These are phyloP conservation scores for Ectropis crepuscularia DNA, from an alignment of 2,888 invertebrate species.

Conservation along the genomic window DNA sequence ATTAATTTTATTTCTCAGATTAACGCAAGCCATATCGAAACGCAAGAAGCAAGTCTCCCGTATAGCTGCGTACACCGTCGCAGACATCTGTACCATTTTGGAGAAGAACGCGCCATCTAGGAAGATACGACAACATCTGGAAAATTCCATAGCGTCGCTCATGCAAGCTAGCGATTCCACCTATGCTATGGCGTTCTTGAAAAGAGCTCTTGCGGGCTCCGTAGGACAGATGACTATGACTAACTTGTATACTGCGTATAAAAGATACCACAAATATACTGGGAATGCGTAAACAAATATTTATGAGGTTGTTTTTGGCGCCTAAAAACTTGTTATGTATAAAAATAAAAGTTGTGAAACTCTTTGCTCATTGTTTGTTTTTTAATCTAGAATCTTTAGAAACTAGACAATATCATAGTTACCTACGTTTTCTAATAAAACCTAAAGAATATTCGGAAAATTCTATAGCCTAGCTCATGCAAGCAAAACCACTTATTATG, in stretches of 20 bases:
- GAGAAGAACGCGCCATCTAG: constrained; percentile 65
- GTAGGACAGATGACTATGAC: constrained; percentile 72
- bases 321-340: too few species aligned
- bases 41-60: constrained; percentile 73
- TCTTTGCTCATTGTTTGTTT: too few species aligned
- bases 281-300: constrained; percentile 62
- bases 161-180: constrained; percentile 69
- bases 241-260: constrained; percentile 74
- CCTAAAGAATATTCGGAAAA: too few species aligned
- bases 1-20: constrained; percentile 53
- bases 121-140: constrained; percentile 70
- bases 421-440: too few species aligned
- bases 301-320: too few species aligned
- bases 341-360: too few species aligned
- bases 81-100: constrained; percentile 67
- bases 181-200: constrained; percentile 72
- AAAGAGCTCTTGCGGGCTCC: constrained; percentile 65
- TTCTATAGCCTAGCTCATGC: constrained; percentile 67
- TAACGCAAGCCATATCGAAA: constrained; percentile 75
- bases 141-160: constrained; percentile 68
- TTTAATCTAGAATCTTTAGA: too few species aligned
- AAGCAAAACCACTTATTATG: constrained; percentile 65
- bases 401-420: too few species aligned
- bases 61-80: constrained; percentile 74
- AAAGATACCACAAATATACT: constrained; percentile 79